phyloP scores from a whole-genome alignment of 1,140 invertebrate species.

The Drosophila parabipectinata region DNA sequence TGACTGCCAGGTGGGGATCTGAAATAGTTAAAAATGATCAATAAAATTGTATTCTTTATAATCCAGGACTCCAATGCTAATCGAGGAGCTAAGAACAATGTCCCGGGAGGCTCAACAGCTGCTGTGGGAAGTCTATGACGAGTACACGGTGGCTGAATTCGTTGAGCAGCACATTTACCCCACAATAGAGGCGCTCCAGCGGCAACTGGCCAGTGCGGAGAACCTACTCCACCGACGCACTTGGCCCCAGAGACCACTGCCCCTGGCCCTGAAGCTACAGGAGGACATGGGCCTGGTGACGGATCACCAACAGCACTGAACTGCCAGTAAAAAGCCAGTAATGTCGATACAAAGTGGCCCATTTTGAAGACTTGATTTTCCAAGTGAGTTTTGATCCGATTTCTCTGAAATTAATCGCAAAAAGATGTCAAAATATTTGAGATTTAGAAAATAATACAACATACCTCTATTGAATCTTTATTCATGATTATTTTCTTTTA shows the following conservation, averaged over 20 bases:
- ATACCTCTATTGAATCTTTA: neutral
- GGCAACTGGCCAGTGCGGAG: conserved; percentile 83
- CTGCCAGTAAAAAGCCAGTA: conserved; percentile 5
- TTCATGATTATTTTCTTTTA: neutral
- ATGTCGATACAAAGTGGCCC: conserved; percentile 2
- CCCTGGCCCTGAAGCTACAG: conserved; percentile 53
- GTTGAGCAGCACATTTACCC: conserved; percentile 87
- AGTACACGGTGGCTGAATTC: conserved; percentile 89
- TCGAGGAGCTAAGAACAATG: conserved; percentile 86
- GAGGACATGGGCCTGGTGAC: conserved; percentile 64
- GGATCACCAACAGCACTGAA: conserved; percentile 34
- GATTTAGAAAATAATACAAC: neutral
- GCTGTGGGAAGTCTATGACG: conserved; percentile 89
- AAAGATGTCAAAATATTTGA: too few relatives aligned
- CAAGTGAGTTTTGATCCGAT: neutral
- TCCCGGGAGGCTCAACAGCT: conserved; percentile 87
- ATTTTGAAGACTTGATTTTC: neutral
- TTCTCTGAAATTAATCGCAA: too few relatives aligned
- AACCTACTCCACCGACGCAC: conserved; percentile 77
- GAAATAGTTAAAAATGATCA: neutral
- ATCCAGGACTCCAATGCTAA: conserved; percentile 85
- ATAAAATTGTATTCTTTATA: neutral
- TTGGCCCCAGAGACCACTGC: conserved; percentile 83
- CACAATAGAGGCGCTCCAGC: conserved; percentile 84
- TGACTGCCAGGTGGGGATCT: conserved; percentile 85